A percentile compares a stretch with the other conserved stretches of the same genome.
These are phyloP conservation scores for Natrix natrix DNA, from an alignment of 2,797 vertebrate species.

Conservation along the genomic window DNA sequence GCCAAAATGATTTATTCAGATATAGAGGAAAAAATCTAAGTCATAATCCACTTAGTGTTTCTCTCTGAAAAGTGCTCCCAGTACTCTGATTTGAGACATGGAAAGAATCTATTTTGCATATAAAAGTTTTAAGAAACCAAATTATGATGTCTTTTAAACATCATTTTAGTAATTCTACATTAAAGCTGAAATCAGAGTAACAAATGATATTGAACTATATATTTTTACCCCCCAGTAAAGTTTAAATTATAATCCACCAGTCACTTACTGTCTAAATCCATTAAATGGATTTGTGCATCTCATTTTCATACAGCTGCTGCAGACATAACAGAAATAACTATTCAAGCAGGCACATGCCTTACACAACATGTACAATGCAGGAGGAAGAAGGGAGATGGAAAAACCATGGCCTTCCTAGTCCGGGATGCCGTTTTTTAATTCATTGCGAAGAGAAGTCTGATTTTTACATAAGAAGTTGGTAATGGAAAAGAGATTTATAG, in stretches of 20 bases:
- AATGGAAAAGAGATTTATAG: neutral
- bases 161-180: neutral
- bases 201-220: neutral
- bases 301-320: neutral
- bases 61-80: too few relatives aligned
- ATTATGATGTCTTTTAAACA: neutral
- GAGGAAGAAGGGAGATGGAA: neutral
- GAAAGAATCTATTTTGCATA: neutral
- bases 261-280: neutral
- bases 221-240: neutral
- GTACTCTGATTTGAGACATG: neutral
- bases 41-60: neutral
- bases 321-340: neutral
- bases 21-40: neutral
- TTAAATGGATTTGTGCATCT: neutral
- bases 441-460: neutral
- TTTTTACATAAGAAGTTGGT: neutral
- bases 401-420: neutral
- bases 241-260: neutral
- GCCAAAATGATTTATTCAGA: neutral
- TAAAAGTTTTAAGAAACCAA: neutral
- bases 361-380: neutral
- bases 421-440: neutral
- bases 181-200: neutral
- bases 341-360: neutral